Base-by-base conservation (phyloP, 2,888 invertebrate species). In the Argyresthia albistria region DNA sequence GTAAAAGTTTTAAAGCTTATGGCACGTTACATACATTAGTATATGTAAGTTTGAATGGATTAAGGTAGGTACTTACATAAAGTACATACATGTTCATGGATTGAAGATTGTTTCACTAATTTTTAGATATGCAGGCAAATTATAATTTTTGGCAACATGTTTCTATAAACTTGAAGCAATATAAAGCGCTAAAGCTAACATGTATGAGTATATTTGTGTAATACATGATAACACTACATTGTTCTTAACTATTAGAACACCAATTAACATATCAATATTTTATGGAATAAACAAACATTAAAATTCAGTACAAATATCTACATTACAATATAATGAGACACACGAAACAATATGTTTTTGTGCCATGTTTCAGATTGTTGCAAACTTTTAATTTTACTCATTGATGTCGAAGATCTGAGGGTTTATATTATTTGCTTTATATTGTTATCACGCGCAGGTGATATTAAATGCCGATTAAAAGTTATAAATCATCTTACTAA, bases 181-280 rank as follows among this genome's bases (percentile, higher is more conserved):
- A 14, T 48, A 37, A 12, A 9, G 48, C 15, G 36, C 36, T 37
- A 36, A 15, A 48, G 37, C 37, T 48, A 48, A 37, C 36, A 48
- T 12, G 15, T 48, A 10, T 46, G 11, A n/a, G 10, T 35, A n/a
- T 8, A 46, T 37, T n/a, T 48, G 2, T 25, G 25, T 25, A 53
- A 54, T 60, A 60, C 64, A 58, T 61, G 68, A 65, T 48, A 37
- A 48, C 15, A 15, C 48, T 48, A 48, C 14, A 58, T 57, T 59
- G 47, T 62, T 53, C 70, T 74, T 72, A 73, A 53, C 70, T 75
- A 73, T 63, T 60, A 76, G 72, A 72, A 70, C 66, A 50, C 42
- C 42, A 63, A 76, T 58, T 55, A 69, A 69, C 62, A 56, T 62
- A 66, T 57, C 11, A 42, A 12, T 37, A 58, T 64, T 60, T 59